Evolutionary conservation across 2,888 invertebrate species (phyloP).

Genomic region (Neuroscelio doddi): DNA sequence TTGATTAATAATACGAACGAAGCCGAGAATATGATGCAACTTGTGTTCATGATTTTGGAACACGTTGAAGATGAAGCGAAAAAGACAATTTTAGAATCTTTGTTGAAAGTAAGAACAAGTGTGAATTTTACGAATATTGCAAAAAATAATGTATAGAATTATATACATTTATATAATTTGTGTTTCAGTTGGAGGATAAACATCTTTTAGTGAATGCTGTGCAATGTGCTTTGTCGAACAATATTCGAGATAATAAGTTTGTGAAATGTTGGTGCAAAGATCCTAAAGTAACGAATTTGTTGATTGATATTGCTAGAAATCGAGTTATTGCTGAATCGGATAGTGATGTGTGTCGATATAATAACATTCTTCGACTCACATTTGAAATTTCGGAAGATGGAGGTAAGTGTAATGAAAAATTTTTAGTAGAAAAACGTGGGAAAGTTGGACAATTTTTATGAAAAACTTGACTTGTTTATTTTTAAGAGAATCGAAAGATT

Average conservation of each 20-base stretch:
- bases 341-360: constrained; percentile 44
- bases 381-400: constrained; percentile 64
- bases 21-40: constrained; percentile 75
- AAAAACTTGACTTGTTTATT: background rate
- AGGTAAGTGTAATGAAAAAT: constrained; percentile 44
- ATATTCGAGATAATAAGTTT: constrained; percentile 67
- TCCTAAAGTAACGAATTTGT: constrained; percentile 68
- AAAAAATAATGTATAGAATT: too few relatives aligned
- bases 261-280: constrained; percentile 73
- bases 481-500: background rate
- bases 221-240: constrained; percentile 69
- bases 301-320: constrained; percentile 67
- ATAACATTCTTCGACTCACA: constrained; percentile 56
- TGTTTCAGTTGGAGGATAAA: constrained; percentile 55
- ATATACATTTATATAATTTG: background rate
- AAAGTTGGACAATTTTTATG: background rate
- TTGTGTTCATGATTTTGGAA: constrained; percentile 77
- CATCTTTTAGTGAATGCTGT: constrained; percentile 54
- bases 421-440: background rate
- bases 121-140: background rate
- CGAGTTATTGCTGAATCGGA: constrained; percentile 50
- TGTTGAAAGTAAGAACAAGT: constrained; percentile 74
- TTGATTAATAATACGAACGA: constrained; percentile 73
- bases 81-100: constrained; percentile 74
- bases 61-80: constrained; percentile 75